Base-by-base conservation (phyloP, 92 coral and sea anemone species). In the Diadumene lineata region DNA sequence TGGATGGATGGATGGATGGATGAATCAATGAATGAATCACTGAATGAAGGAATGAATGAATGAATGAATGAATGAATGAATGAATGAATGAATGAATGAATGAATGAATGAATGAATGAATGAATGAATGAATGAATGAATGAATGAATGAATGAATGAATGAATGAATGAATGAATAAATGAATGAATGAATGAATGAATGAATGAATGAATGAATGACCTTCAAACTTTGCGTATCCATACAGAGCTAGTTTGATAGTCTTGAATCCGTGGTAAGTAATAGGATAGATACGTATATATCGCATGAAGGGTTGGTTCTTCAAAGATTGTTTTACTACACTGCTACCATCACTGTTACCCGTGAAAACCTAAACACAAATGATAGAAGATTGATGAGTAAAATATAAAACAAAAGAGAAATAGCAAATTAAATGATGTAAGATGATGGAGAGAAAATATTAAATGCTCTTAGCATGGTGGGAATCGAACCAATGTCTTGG, bases 191-290 rank as follows among this genome's bases (percentile, higher is more conserved):
- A 6, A 53, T 15, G n/a, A 16, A 13, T 9, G 60, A 15, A 13
- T 3, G 24, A 53, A 3, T 2, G 64, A n/a, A 28, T 22, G 11
- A 22, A 7, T 65, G n/a, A n/a, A 18, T 60, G 44, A 75, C 80
- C 80, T 38, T 61, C 34, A 7, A 44, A 50, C 26, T n/a, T 58
- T 11, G 64, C 28, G 13, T 51, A 38, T 13, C 80, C 80, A 27
- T 61, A 75, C 16, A 75, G 16, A 24, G 51, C 80, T 19, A 75
- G 70, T 75, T 61, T 63, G 64, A 75, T 62, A 15, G 72, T 21
- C 30, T 60, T 75, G 48, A 23, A 31, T 0, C n/a, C 10, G 0
- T 48, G 0, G 46, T 16, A 75, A 11, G 60, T 25, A 18, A 28
- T 33, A 16, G 71, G 67, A 11, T n/a, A 25, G 32, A 75, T 46